Percentiles rank a stretch among this genome's conserved stretches.
phyloP scores from a whole-genome alignment of 2,888 invertebrate species.

The Rhamnusium bicolor region DNA sequence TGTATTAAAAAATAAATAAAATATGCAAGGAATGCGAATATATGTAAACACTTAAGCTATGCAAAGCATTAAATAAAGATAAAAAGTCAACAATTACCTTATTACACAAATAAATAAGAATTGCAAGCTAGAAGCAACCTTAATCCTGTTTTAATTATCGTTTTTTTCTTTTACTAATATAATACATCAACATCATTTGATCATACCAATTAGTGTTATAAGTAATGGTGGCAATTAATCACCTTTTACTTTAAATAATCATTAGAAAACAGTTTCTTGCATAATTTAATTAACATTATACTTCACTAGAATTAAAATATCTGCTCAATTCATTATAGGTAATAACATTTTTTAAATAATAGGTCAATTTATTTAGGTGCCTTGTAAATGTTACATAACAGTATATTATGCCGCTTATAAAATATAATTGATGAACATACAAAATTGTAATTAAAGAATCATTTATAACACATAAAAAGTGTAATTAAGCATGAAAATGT shows the following conservation, averaged over 20 bases:
- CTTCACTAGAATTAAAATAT: not conserved
- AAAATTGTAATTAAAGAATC: not conserved
- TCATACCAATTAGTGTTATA: not conserved
- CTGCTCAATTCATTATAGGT: not conserved
- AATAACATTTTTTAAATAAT: not conserved
- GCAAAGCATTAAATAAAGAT: not conserved
- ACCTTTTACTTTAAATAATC: not conserved
- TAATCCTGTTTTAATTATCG: constrained; percentile 2
- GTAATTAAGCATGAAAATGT: not conserved
- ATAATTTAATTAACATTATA: not conserved
- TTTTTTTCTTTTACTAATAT: not conserved
- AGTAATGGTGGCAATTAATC: not conserved
- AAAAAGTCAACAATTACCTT: not conserved
- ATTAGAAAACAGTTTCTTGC: not conserved
- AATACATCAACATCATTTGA: not conserved
- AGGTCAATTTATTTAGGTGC: not conserved
- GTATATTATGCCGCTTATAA: not conserved
- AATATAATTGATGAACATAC: not conserved
- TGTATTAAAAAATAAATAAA: not conserved
- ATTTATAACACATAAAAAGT: not conserved
- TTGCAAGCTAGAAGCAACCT: constrained; percentile 3
- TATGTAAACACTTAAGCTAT: not conserved
- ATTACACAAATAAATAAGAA: not conserved
- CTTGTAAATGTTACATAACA: not conserved
- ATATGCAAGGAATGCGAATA: not conserved